These are phyloP conservation scores for Ophion ellenae DNA, from an alignment of 2,888 invertebrate genomes.

Conservation along the genomic window DNA sequence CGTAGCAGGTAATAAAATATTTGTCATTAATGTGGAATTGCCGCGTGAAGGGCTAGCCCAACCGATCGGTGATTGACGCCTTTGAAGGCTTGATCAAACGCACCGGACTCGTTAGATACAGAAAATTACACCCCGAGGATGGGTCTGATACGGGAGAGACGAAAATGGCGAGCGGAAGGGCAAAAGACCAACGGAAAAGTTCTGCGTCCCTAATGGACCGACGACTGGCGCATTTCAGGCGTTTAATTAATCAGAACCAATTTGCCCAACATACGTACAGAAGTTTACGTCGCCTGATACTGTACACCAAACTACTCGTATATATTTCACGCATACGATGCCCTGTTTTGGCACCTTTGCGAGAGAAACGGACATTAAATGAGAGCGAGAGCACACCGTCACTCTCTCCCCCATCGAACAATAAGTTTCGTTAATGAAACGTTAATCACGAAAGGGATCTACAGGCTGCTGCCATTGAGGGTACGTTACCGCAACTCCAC, in stretches of 20 bases:
- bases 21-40: conserved; percentile 34
- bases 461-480: conserved; percentile 8
- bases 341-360: conserved; percentile 18
- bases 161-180: conserved; percentile 5
- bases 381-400: conserved; percentile 25
- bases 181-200: neutral
- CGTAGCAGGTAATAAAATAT: neutral
- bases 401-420: conserved; percentile 37
- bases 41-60: conserved; percentile 31
- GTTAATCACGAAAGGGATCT: conserved; percentile 54
- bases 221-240: conserved; percentile 30
- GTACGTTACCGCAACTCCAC: neutral
- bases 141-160: conserved; percentile 2
- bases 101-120: conserved; percentile 32
- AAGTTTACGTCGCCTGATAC: conserved; percentile 1
- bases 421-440: conserved; percentile 62
- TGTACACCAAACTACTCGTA: conserved; percentile 3
- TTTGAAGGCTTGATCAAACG: conserved; percentile 32
- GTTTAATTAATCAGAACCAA: conserved; percentile 65
- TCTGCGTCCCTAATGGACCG: conserved; percentile 4
- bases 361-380: conserved; percentile 25
- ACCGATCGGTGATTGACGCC: conserved; percentile 48
- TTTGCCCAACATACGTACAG: conserved; percentile 42
- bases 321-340: neutral
- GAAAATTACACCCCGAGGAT: conserved; percentile 43